These are phyloP conservation scores for Heliconius cydno DNA, from an alignment of 2,888 invertebrate genomes.

Conservation along the genomic window DNA sequence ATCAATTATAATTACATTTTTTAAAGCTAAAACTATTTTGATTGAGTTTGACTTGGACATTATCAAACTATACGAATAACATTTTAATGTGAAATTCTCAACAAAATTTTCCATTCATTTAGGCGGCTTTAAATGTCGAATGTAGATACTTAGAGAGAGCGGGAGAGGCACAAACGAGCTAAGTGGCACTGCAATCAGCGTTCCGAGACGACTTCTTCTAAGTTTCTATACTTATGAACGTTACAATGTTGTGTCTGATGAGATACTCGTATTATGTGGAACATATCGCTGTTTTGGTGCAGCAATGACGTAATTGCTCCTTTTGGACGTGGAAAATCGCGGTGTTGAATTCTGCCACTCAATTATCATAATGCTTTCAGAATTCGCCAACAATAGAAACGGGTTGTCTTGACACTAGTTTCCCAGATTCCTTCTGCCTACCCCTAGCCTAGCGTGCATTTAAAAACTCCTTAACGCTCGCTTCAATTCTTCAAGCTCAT, in stretches of 20 bases:
- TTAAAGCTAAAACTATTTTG: not conserved
- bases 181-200: conserved; percentile 35
- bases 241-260: conserved; percentile 22
- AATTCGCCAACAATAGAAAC: too few species aligned
- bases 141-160: conserved; percentile 13
- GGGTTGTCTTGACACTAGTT: too few species aligned
- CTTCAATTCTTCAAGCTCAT: not conserved
- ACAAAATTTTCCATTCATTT: conserved; percentile 13
- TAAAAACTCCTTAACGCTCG: not conserved
- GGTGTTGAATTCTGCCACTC: too few species aligned
- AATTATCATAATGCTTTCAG: too few species aligned
- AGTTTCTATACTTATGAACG: conserved; percentile 9
- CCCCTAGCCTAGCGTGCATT: too few species aligned
- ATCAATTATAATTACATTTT: not conserved
- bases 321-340: too few species aligned
- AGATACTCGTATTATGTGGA: conserved; percentile 2
- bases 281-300: not conserved
- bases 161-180: conserved; percentile 32
- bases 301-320: too few species aligned
- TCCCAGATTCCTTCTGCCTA: too few species aligned
- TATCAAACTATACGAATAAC: not conserved
- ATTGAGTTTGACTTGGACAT: not conserved
- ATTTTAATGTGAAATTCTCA: not conserved
- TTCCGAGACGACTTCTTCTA: conserved; percentile 16
- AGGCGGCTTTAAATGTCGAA: conserved; percentile 17